phyloP scores from a whole-genome alignment of 2,797 vertebrate genomes.

The Manis pentadactyla region DNA sequence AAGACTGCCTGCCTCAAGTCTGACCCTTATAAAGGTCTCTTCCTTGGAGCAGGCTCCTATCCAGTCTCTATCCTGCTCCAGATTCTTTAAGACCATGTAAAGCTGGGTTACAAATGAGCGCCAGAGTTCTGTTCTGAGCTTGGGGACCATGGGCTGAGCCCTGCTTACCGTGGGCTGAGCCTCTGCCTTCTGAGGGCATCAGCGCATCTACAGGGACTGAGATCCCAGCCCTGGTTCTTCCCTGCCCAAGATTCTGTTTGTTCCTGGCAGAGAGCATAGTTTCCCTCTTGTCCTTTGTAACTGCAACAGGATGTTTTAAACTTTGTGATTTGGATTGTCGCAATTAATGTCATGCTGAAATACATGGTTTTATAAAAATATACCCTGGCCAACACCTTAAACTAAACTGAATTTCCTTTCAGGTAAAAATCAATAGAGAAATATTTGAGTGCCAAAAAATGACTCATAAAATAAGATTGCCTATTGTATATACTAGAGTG shows the following conservation, averaged over 20 bases:
- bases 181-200: neutral
- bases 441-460: neutral
- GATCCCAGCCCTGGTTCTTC: neutral
- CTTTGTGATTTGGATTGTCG: neutral
- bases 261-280: neutral
- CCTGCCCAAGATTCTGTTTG: neutral
- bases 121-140: neutral
- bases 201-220: neutral
- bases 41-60: neutral
- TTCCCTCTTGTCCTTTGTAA: neutral
- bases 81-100: neutral
- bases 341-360: neutral
- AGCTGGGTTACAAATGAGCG: neutral
- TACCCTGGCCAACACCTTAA: neutral
- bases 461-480: neutral
- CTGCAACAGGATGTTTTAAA: neutral
- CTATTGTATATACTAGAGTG: neutral
- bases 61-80: neutral
- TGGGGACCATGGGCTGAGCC: neutral
- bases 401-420: neutral
- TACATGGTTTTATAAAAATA: neutral
- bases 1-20: neutral
- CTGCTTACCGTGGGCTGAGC: neutral
- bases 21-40: neutral
- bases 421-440: neutral